phyloP scores from a whole-genome alignment of 2,113 vertebrate genomes.

The Aplodontia rufa region DNA sequence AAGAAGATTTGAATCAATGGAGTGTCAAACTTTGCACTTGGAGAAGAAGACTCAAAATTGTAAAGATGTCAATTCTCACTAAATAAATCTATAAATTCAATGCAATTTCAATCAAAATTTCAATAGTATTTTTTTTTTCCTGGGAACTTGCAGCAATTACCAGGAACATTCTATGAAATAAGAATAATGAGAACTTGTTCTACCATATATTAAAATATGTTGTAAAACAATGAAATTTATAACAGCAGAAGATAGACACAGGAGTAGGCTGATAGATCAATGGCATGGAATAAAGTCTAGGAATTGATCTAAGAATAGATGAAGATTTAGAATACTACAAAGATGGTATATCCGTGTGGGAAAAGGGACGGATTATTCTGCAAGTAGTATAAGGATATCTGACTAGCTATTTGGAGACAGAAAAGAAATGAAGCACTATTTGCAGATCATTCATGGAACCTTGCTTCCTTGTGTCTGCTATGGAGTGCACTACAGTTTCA shows the following conservation, averaged over 20 bases:
- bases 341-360: background rate
- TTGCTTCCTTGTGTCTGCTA: background rate
- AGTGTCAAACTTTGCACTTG: slow-evolving; percentile 63
- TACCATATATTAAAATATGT: slow-evolving; percentile 3
- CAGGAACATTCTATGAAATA: slow-evolving; percentile 39
- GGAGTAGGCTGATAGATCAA: background rate
- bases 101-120: slow-evolving; percentile 65
- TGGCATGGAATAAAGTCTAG: background rate
- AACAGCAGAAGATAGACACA: background rate
- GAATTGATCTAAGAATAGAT: slow-evolving; percentile 1
- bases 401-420: background rate
- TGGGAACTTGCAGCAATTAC: slow-evolving; percentile 47
- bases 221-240: slow-evolving; percentile 51
- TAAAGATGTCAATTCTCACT: slow-evolving; percentile 69
- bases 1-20: slow-evolving; percentile 75
- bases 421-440: background rate
- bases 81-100: slow-evolving; percentile 73
- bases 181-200: slow-evolving; percentile 53
- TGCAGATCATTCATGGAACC: background rate
- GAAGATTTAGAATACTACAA: slow-evolving; percentile 38
- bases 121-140: slow-evolving; percentile 44
- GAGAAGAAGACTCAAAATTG: slow-evolving; percentile 54
- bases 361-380: background rate
- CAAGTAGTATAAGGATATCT: slow-evolving; percentile 12
- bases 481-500: background rate